Base-by-base conservation (phyloP, 2,888 invertebrate genomes). In the Epirrita christyi region DNA sequence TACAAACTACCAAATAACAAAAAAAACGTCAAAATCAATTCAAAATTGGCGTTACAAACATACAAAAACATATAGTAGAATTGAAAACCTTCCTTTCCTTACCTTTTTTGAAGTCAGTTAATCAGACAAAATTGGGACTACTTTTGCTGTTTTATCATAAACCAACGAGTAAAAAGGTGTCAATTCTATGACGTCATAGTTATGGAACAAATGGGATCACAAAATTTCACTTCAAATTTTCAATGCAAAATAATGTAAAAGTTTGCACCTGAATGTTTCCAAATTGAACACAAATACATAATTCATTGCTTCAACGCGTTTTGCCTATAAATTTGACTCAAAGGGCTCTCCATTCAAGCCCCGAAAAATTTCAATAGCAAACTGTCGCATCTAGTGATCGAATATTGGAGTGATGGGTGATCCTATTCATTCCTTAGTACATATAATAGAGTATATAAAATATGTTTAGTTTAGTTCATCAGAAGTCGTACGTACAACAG, bases 401-500 rank as follows among this genome's bases (percentile, higher is more conserved):
- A 43, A 38, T 48, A 42, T 37, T 14, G 32, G 21, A 38, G 14
- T 52, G 45, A 52, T 43, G 32, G n/a, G 44, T 38, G 36, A 37
- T 32, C 52, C n/a, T 52, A 27, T 34, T 42, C 28, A 15, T n/a
- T 28, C 8, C 10, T 36, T 15, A 51, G 21, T 41, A n/a, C n/a
- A n/a, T n/a, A 29, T 14, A 44, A 28, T n/a, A 13, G 15, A 50
- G n/a, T 34, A 36, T n/a, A 50, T 50, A 27, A 50, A 46, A 46
- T 42, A 54, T 50, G 59, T 54, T 54, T 37, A 21, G 27, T 59
- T 66, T 66, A 64, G 68, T 66, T 69, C 63, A 66, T 70, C 66
- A 67, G 63, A 62, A 70, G 64, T 66, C 56, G 66, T 65, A 71
- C 62, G 66, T 60, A 67, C 66, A 67, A 68, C 68, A 79, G 78